Base-by-base conservation (phyloP, 2,888 invertebrate species). In the Vanessa cardui region DNA sequence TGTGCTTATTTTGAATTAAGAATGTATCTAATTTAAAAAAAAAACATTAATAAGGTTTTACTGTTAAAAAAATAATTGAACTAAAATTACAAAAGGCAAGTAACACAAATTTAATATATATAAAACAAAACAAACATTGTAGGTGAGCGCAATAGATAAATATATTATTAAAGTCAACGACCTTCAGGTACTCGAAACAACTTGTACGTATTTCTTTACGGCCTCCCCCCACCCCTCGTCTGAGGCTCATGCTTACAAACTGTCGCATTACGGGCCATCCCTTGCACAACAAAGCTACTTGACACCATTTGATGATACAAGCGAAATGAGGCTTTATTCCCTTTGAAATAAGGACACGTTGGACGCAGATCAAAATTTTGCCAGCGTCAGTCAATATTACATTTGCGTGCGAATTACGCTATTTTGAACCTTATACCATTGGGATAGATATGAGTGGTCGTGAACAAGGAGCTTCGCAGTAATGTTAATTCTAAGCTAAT, bases 171-270 rank as follows among this genome's bases (percentile, higher is more conserved):
- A 82, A 87, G 85, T 85, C 87, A 85, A 85, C 86, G 82, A 85
- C 85, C 86, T 82, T 80, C 81, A 83, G 84, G 85, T 85, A 83
- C 73, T 77, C 77, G 76, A 76, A 77, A 76, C 83, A 83, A 88
- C 87, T 88, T 88, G 88, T 89, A 86, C 85, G 85, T 87, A 87
- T 86, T 88, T 89, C 88, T 88, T 88, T 85, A 86, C 84, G 83
- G 84, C 83, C 82, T 81, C 83, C 78, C 76, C 80, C 79, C 78
- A 74, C 73, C 73, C 72, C 76, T 77, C 80, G 82, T 83, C 85
- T 84, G 82, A 85, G 87, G 88, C 90, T 92, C 91, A 92, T 92
- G 92, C 92, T 91, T 92, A 92, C 92, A 90, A 92, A 92, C 90
- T 90, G 90, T 90, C 92, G 89, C 88, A 92, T 92, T 92, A 92